Base-by-base conservation (phyloP, 2,113 vertebrate species). In the Dunckerocampus dactyliophorus region DNA sequence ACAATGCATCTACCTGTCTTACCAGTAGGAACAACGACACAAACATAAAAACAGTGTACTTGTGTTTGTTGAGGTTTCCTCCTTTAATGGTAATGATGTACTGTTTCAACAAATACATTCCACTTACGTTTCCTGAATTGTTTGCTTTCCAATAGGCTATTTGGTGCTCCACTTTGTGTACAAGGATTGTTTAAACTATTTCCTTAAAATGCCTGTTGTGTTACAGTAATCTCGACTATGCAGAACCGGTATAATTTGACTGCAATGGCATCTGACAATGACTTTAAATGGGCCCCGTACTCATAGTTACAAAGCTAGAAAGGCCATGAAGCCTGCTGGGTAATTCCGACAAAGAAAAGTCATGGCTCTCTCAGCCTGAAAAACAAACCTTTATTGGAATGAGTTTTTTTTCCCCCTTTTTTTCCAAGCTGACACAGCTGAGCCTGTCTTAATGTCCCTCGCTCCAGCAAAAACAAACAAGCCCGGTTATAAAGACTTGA, bases 131-230 rank as follows among this genome's bases (percentile, higher is more conserved):
- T 3, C 37, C 37, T 39, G 55, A 71, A 69, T 65, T 42, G 37
- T 46, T 14, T 67, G 47, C 47, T 56, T 65, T 68, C 64, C 49
- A 51, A 50, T 50, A 34, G 52, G 39, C 67, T 49, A 46, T 56
- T n/a, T 57, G 59, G 61, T 47, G 47, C 37, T 39, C 1, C 31
- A 45, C 34, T 39, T 47, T 37, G 59, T 22, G 63, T 69, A 65
- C 64, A 65, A 67, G 58, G 62, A 74, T 63, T 39, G 59, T 68
- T 79, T 69, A 69, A 75, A 79, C 72, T 60, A 47, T 71, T 75
- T 77, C 65, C 75, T 77, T 69, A 48, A 77, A 71, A 79, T 51
- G 62, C 72, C 75, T 80, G 71, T 76, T 82, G 69, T 68, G 71
- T 45, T 63, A 54, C 75, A 63, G 31, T 67, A 61, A 81, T 63